phyloP scores from a whole-genome alignment of 2,888 invertebrate genomes.

The Molorchus minor region DNA sequence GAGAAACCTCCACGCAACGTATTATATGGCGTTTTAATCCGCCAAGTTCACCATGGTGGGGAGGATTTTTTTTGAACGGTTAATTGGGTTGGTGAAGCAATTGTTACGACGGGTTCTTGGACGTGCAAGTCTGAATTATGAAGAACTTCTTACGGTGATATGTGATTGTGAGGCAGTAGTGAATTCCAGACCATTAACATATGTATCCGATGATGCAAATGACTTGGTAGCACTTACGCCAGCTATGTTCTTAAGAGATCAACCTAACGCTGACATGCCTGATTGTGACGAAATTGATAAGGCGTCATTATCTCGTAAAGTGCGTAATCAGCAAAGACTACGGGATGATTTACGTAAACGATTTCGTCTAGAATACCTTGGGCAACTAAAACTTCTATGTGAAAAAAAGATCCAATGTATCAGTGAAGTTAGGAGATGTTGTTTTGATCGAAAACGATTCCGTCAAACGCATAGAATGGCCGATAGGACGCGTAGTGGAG shows the following conservation, averaged over 20 bases:
- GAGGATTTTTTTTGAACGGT: too few relatives aligned
- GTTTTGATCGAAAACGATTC: too few relatives aligned
- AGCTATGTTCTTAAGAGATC: constrained; percentile 46
- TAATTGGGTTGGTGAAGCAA: too few relatives aligned
- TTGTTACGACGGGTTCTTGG: too few relatives aligned
- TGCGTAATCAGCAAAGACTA: constrained; percentile 37
- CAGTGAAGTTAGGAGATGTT: too few relatives aligned
- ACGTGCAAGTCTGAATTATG: too few relatives aligned
- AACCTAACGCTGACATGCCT: constrained; percentile 31
- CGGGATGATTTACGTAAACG: constrained; percentile 39
- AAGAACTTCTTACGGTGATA: too few relatives aligned
- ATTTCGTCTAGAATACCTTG: constrained; percentile 40
- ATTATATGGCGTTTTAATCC: constrained; percentile 15
- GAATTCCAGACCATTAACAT: too few relatives aligned
- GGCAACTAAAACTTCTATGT: too few relatives aligned
- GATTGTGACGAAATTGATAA: constrained; percentile 40
- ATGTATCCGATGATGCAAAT: constrained; percentile 15
- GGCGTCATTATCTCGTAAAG: constrained; percentile 28
- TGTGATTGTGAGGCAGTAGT: too few relatives aligned
- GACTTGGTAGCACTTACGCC: constrained; percentile 34
- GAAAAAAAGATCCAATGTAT: too few relatives aligned
- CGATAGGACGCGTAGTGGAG: constrained; percentile 30
- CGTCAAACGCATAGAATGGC: constrained; percentile 39
- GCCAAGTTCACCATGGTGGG: too few relatives aligned
- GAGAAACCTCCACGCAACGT: background rate